A percentile compares a stretch with the other conserved stretches of the same genome.
These are phyloP conservation scores for Drosophila sulfurigaster DNA, from an alignment of 1,140 invertebrate genomes.

Conservation along the genomic window DNA sequence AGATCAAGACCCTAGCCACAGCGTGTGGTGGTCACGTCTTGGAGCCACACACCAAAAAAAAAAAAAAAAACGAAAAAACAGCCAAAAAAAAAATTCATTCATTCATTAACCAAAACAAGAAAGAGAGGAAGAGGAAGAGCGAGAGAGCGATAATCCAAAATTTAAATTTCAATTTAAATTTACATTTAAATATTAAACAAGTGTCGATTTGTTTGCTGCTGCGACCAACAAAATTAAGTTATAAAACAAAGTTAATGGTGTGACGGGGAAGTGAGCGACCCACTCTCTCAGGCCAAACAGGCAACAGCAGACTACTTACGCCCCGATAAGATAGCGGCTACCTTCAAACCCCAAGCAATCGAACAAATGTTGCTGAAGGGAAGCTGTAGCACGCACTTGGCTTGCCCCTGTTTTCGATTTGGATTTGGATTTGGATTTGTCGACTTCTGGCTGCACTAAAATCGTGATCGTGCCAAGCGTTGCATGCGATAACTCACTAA, in stretches of 20 bases:
- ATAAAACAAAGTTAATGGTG: slow-evolving; percentile 79
- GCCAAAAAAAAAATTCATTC: slow-evolving; percentile 42
- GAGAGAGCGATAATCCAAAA: slow-evolving; percentile 23
- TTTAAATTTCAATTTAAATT: slow-evolving; percentile 38
- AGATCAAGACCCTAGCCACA: slow-evolving; percentile 39
- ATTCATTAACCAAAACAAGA: slow-evolving; percentile 59
- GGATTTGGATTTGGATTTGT: too few species aligned
- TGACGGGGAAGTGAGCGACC: slow-evolving; percentile 38
- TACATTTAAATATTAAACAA: slow-evolving; percentile 76
- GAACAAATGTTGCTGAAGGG: slow-evolving; percentile 1
- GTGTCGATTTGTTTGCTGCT: slow-evolving; percentile 70
- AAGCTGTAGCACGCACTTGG: slow-evolving; percentile 41
- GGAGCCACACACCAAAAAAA: slow-evolving; percentile 20
- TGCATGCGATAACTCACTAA: slow-evolving; percentile 12
- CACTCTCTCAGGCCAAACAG: slow-evolving; percentile 18
- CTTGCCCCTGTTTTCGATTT: slow-evolving; percentile 11
- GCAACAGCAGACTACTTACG: slow-evolving; percentile 31
- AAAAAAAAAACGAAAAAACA: background rate
- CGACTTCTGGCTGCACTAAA: background rate
- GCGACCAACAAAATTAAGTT: slow-evolving; percentile 65
- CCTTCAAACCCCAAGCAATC: slow-evolving; percentile 33
- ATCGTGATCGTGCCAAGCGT: slow-evolving; percentile 27
- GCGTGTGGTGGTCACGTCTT: slow-evolving; percentile 65
- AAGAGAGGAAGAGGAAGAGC: background rate
- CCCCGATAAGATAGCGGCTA: slow-evolving; percentile 71